These are phyloP conservation scores for Tipula lateralis DNA, from an alignment of 2,888 invertebrate species.

Conservation along the genomic window DNA sequence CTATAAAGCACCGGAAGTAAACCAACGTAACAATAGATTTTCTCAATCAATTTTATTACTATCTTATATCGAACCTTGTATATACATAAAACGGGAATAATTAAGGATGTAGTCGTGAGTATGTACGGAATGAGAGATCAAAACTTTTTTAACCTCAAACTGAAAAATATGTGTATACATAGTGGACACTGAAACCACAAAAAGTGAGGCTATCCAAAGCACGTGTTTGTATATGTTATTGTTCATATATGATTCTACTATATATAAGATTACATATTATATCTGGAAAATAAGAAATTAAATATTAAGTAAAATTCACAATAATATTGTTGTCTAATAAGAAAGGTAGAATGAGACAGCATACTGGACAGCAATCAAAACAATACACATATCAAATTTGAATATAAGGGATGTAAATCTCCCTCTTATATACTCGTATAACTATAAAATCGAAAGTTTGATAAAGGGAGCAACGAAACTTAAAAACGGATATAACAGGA, in stretches of 20 bases:
- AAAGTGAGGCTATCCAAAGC: background rate
- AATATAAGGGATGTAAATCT: background rate
- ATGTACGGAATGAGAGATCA: background rate
- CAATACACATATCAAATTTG: background rate
- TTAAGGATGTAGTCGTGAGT: background rate
- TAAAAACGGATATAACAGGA: conserved; percentile 16
- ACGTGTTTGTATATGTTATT: background rate
- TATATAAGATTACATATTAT: background rate
- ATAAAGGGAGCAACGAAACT: background rate
- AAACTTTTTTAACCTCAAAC: background rate
- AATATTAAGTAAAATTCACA: background rate
- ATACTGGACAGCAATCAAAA: background rate
- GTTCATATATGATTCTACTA: background rate
- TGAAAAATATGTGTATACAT: background rate
- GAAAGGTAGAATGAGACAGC: background rate
- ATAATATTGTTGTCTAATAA: background rate
- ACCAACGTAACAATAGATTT: conserved; percentile 11
- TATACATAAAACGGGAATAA: background rate
- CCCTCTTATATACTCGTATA: background rate
- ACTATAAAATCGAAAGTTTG: background rate
- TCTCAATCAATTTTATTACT: background rate
- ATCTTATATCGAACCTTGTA: background rate
- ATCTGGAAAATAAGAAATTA: background rate
- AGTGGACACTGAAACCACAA: background rate
- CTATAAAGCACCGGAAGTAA: conserved; percentile 11